Percentiles rank a stretch among this genome's conserved stretches.
These are phyloP conservation scores for Sebastes baramenuke DNA, from an alignment of 2,797 vertebrate genomes.

Conservation along the genomic window DNA sequence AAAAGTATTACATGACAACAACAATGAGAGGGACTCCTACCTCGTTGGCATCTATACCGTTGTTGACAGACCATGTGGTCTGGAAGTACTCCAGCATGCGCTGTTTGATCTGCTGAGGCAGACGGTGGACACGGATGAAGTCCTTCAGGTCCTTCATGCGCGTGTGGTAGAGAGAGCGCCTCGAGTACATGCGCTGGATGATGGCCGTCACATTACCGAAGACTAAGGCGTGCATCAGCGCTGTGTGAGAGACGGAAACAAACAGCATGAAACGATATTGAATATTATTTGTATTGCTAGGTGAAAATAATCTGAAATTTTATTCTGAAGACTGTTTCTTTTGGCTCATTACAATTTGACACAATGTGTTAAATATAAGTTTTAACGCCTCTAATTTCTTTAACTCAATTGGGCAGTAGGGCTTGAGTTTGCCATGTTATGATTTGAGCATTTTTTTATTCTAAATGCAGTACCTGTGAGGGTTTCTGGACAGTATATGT, in stretches of 20 bases:
- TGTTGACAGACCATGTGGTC: slow-evolving; percentile 98
- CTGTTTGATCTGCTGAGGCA: slow-evolving; percentile 95
- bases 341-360: not conserved
- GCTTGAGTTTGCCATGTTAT: no score
- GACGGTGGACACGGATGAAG: slow-evolving; percentile 93
- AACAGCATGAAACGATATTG: not conserved
- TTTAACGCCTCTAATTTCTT: no score
- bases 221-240: slow-evolving; percentile 95
- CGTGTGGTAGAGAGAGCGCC: slow-evolving; percentile 95
- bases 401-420: no score
- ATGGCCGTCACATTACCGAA: slow-evolving; percentile 98
- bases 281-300: not conserved
- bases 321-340: not conserved
- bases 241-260: slow-evolving; percentile 68
- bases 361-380: not conserved
- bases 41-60: slow-evolving; percentile 95
- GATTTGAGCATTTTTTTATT: no score
- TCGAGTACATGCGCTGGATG: slow-evolving; percentile 98
- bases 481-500: no score
- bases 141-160: slow-evolving; percentile 98
- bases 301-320: not conserved
- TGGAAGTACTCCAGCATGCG: slow-evolving; percentile 98
- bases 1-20: slow-evolving; percentile 25
- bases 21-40: slow-evolving; percentile 69
- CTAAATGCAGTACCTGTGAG: no score